Percentiles rank a stretch among this genome's conserved stretches.
Conservation (phyloP, 2,113 vertebrate genomes). For the Malaclemys terrapin region DNA sequence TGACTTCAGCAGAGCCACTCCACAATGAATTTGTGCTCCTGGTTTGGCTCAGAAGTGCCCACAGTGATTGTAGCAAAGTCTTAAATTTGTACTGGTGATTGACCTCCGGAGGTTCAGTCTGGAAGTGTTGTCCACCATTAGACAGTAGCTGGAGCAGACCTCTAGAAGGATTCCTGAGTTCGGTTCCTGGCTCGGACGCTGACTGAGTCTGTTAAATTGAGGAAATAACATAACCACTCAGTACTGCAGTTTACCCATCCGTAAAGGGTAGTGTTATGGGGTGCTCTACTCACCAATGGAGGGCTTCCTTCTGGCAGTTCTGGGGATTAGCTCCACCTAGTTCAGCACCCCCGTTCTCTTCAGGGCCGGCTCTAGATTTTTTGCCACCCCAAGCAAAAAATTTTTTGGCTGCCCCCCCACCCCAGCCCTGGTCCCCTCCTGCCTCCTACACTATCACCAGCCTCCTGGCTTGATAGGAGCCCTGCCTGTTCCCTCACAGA, state of each 20-base stretch:
- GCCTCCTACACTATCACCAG: neutral
- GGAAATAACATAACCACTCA: neutral
- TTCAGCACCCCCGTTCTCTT: too few relatives aligned
- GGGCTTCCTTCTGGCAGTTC: too few relatives aligned
- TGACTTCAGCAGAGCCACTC: neutral
- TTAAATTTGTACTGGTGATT: neutral
- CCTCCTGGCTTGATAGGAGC: neutral
- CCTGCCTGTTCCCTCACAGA: neutral
- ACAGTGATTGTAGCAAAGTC: neutral
- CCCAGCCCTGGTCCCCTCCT: neutral
- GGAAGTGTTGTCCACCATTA: neutral
- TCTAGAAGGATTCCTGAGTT: fast-evolving
- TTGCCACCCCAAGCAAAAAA: too few relatives aligned
- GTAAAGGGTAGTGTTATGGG: neutral
- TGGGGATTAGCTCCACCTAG: too few relatives aligned
- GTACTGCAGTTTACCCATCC: neutral
- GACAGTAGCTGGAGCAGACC: neutral
- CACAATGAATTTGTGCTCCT: neutral
- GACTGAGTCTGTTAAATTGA: fast-evolving
- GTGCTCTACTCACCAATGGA: too few relatives aligned
- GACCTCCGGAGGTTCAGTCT: neutral
- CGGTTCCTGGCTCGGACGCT: neutral
- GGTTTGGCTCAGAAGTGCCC: neutral
- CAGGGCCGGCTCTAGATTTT: too few relatives aligned
- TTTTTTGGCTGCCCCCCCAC: too few relatives aligned